Percentiles rank a stretch among this genome's conserved stretches.
Conservation (phyloP, 1,140 invertebrate species). For the Bombus picipes region DNA sequence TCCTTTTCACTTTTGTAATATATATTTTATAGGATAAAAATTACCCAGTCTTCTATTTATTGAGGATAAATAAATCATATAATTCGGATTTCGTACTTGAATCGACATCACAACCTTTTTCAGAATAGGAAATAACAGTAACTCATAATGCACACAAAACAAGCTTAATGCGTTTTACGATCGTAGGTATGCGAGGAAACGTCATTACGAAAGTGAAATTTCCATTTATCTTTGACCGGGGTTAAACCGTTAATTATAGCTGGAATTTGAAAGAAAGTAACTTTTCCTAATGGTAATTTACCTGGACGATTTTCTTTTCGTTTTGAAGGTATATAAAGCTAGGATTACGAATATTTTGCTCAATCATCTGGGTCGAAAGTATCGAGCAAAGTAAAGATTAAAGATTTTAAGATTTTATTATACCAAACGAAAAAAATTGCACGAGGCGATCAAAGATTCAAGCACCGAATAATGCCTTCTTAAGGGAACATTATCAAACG, state of each 20-base stretch:
- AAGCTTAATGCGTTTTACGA: background rate
- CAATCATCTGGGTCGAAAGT: background rate
- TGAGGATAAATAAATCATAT: background rate
- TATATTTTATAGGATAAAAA: background rate
- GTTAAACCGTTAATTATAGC: background rate
- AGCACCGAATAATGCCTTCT: background rate
- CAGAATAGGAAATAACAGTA: too few relatives aligned
- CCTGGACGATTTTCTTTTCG: accelerated
- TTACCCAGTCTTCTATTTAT: background rate
- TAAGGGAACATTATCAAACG: background rate
- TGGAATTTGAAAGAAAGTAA: too few relatives aligned
- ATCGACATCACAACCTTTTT: background rate
- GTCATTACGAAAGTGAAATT: background rate
- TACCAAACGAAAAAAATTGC: background rate
- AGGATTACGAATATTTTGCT: background rate
- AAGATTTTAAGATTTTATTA: too few relatives aligned
- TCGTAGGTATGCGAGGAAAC: background rate
- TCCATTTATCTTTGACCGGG: background rate
- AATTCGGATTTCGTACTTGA: background rate
- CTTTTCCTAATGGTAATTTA: background rate
- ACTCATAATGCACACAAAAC: background rate
- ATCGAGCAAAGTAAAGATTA: background rate
- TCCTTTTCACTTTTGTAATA: background rate
- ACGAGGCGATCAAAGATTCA: background rate
- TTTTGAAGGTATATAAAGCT: background rate